Evolutionary conservation across 2,797 vertebrate species (phyloP).

Genomic region (Sternarchorhynchus goeldii): DNA sequence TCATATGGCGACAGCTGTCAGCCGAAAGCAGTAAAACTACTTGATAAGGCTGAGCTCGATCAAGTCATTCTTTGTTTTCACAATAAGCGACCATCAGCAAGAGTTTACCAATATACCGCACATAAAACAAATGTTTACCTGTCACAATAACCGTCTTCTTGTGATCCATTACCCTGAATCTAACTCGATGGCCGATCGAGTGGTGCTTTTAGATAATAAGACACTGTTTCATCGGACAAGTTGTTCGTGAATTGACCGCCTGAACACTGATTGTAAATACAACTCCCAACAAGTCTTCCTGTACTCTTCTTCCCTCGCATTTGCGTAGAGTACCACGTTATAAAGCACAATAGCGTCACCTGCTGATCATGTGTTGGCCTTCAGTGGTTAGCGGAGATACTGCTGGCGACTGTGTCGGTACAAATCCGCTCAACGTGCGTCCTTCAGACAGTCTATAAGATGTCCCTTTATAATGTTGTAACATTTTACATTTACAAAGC

Average conservation of each 20-base stretch:
- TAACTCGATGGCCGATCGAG: not conserved
- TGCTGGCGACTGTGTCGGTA: not conserved
- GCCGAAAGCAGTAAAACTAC: not conserved
- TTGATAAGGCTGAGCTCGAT: not conserved
- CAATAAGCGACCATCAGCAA: not conserved
- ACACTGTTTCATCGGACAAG: conserved; percentile 3
- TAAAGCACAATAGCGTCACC: conserved; percentile 59
- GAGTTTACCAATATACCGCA: not conserved
- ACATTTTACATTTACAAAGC: too few species aligned
- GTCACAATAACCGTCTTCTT: conserved; percentile 75
- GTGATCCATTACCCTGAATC: conserved; percentile 63
- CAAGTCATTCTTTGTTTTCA: conserved; percentile 24
- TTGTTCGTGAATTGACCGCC: not conserved
- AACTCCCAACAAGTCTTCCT: conserved; percentile 50
- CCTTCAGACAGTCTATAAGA: too few species aligned
- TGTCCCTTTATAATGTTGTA: too few species aligned
- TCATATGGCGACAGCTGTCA: conserved; percentile 15
- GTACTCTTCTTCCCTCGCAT: conserved; percentile 51
- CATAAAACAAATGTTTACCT: conserved; percentile 59
- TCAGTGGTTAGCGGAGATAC: not conserved
- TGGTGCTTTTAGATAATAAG: not conserved
- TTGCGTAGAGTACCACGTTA: conserved; percentile 24
- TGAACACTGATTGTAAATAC: conserved; percentile 36
- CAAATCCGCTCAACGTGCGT: too few species aligned
- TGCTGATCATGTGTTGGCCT: conserved; percentile 46